Percentiles rank a stretch among this genome's conserved stretches.
Conservation (phyloP, 2,888 invertebrate species). For the Ichneumoninae sp. region DNA sequence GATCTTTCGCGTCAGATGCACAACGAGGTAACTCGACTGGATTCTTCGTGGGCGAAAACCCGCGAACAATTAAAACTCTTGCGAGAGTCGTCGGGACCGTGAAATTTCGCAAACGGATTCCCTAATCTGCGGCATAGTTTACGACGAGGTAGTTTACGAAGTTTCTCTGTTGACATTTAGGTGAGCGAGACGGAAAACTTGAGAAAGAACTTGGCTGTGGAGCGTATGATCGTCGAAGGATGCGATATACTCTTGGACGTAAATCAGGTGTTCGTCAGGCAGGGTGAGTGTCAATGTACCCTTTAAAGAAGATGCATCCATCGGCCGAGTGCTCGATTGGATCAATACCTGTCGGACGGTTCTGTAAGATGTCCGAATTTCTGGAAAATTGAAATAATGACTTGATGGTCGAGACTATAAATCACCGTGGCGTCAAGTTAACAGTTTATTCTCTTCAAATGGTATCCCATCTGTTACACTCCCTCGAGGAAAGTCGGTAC, state of each 20-base stretch:
- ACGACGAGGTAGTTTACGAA: conserved; percentile 5
- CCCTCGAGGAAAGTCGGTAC: too few relatives aligned
- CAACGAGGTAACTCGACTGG: conserved; percentile 88
- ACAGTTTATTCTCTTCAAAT: too few relatives aligned
- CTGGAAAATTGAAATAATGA: not conserved
- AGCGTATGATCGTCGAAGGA: conserved; percentile 97
- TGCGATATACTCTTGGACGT: conserved; percentile 96
- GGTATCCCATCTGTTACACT: too few relatives aligned
- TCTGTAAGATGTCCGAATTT: not conserved
- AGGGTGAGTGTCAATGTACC: conserved; percentile 86
- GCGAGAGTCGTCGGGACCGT: not conserved
- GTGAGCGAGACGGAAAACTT: conserved; percentile 97
- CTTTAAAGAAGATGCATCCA: not conserved
- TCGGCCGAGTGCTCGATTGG: not conserved
- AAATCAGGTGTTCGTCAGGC: conserved; percentile 96
- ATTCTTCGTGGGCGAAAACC: not conserved
- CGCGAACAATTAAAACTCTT: not conserved
- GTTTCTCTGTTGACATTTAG: conserved; percentile 82
- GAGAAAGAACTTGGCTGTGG: conserved; percentile 95
- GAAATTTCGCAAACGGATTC: not conserved
- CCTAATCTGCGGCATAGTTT: not conserved
- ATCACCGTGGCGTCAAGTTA: too few relatives aligned
- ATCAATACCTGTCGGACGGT: not conserved
- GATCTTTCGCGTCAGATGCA: conserved; percentile 95
- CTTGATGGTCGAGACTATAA: not conserved